Base-by-base conservation (phyloP, 2,888 invertebrate genomes). In the Alviniconcha strummeri region DNA sequence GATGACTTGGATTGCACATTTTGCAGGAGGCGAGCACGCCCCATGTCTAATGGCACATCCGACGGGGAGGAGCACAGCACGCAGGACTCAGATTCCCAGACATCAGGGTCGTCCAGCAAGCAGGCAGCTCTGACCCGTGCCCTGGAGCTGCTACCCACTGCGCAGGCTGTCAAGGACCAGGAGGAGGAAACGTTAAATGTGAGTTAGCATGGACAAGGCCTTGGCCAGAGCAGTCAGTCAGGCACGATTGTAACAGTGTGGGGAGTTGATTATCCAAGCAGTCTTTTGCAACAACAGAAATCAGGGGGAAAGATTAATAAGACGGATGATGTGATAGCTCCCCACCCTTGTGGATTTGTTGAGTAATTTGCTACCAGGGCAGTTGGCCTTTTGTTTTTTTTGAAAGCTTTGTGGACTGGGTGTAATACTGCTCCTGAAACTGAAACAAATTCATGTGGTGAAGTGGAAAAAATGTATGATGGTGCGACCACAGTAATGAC, bases 31-130 rank as follows among this genome's bases (percentile, higher is more conserved):
- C 84, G 88, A 83, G 87, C 88, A 8, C 88, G 88, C 77, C 86
- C 85, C 17, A 17, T 92, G 56, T 84, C 90, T 17, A 92, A 92
- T 85, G 92, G 92, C 56, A 91, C 91, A 13, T 90, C 91, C 57
- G 91, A 91, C 82, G 90, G 90, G 55, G 91, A 91, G 84, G 89
- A 86, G 81, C 84, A 82, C 74, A 81, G 81, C 78, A 87, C 86
- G 17, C 87, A 84, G n/a, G 87, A 85, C 64, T 85, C 84, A n/a
- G 86, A 87, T 64, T 85, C 86, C 17, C 87, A 87, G n/a, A 80
- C 85, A 17, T 88, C 88, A 13, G 79, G 84, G 72, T 83, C 88
- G 36, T 86, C 88, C 17, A 86, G 87, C 83, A 88, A 87, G 76
- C 87, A 87, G 72, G 88, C 87, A 57, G 88, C 88, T 36, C 87